Base-by-base conservation (phyloP, 2,113 vertebrate species). In the Urocynchramus pylzowi region DNA sequence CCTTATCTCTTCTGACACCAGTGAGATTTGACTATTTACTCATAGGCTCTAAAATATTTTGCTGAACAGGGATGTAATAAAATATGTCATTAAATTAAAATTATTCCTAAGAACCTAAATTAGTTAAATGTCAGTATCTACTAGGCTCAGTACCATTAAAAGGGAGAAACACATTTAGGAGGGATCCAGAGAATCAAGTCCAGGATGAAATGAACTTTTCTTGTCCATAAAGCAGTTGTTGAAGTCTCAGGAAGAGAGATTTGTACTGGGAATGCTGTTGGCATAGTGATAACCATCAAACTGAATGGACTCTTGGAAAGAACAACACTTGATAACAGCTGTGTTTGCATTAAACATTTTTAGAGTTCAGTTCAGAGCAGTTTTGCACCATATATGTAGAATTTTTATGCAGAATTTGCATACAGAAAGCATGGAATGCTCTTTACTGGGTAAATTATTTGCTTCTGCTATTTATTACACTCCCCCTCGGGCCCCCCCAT, bases 401-500 rank as follows among this genome's bases (percentile, higher is more conserved):
- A 92, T 68, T 97, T 97, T 97, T 93, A 93, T 95, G 95, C 95
- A 96, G 97, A 97, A 97, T 98, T 98, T 97, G 97, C 97, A 97
- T 97, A 97, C 94, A 88, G 96, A 95, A 96, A 90, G 92, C 80
- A 95, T 84, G 96, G 97, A 98, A 98, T 97, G 96, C 96, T 96
- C 90, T 97, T 93, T 73, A 67, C 95, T 93, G 93, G 65, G 71
- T 93, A 95, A 92, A 96, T 97, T 95, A 95, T 96, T 97, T 97
- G 96, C 97, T 94, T 97, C 97, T 98, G 97, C 96, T 98, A 89
- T 97, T 98, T 97, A 97, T 97, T 97, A 95, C 90, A 41, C 76
- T 90, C 54, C 21, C 56, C 64, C 76, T 20, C 6, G 4, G 6
- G 7, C 31, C 59, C 39, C 27, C 24, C 52, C 54, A 86, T 97